Conservation (phyloP, 2,797 vertebrate genomes). For the Phalanger gymnotis region DNA sequence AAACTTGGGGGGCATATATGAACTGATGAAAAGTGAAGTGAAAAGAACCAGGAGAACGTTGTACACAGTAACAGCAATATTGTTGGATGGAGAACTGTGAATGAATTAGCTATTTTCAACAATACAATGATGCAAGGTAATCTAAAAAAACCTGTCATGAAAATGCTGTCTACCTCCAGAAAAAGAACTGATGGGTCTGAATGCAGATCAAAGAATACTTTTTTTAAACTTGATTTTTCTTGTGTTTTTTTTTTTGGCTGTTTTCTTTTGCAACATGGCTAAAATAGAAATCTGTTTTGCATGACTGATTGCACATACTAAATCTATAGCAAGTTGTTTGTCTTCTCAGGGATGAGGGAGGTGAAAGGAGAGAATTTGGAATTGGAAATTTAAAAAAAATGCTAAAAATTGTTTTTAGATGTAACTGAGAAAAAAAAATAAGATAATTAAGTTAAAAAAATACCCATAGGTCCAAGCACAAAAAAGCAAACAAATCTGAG, state of each 20-base stretch:
- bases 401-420: neutral
- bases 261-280: neutral
- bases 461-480: neutral
- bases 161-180: neutral
- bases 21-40: neutral
- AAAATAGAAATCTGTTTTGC: neutral
- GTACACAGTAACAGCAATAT: neutral
- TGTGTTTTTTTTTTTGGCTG: neutral
- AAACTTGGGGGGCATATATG: neutral
- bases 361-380: neutral
- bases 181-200: neutral
- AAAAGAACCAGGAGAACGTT: neutral
- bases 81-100: neutral
- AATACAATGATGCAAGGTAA: neutral
- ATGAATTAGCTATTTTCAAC: neutral
- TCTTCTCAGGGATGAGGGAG: neutral
- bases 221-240: neutral
- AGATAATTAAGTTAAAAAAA: neutral
- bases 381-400: neutral
- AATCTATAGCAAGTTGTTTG: neutral
- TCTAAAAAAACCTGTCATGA: neutral
- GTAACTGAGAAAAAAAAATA: neutral
- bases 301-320: neutral
- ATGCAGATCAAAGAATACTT: neutral
- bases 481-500: neutral